A percentile compares a stretch with the other conserved stretches of the same genome.
Conservation (phyloP, 2,113 vertebrate genomes). For the Oryzias melastigma region DNA sequence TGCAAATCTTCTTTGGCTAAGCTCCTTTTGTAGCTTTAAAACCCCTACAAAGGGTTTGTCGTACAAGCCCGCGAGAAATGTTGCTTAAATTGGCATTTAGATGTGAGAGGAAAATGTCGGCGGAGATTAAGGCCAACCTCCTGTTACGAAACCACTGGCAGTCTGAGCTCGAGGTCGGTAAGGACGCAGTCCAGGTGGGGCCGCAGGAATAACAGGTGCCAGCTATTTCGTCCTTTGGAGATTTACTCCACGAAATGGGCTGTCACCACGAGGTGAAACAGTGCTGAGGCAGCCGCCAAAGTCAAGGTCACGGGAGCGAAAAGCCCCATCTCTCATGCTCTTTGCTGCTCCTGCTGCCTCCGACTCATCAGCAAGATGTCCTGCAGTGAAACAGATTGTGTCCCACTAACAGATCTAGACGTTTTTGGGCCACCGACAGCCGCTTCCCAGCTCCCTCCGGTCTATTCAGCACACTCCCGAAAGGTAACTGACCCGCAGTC, state of each 20-base stretch:
- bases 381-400: slow-evolving; percentile 30
- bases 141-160: slow-evolving; percentile 22
- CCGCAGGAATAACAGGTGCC: slow-evolving; percentile 40
- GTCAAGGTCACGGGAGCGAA: slow-evolving; percentile 44
- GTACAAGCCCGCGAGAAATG: slow-evolving; percentile 59
- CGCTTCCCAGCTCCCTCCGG: slow-evolving; percentile 23
- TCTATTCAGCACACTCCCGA: slow-evolving; percentile 18
- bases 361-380: slow-evolving; percentile 34
- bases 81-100: slow-evolving; percentile 44
- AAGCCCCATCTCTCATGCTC: slow-evolving; percentile 22
- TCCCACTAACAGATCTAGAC: slow-evolving; percentile 48
- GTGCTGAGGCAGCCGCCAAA: slow-evolving; percentile 25
- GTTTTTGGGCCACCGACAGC: slow-evolving; percentile 40
- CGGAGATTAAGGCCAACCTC: slow-evolving; percentile 14
- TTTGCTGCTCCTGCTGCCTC: slow-evolving; percentile 22
- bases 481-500: slow-evolving; percentile 22
- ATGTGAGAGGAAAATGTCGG: slow-evolving; percentile 26
- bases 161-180: slow-evolving; percentile 23
- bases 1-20: slow-evolving; percentile 71
- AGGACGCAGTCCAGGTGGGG: slow-evolving; percentile 35
- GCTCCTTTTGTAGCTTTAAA: slow-evolving; percentile 53
- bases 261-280: slow-evolving; percentile 40
- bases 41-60: slow-evolving; percentile 54
- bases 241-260: slow-evolving; percentile 35
- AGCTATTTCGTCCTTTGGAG: slow-evolving; percentile 34